Conservation (phyloP, 2,113 vertebrate species). For the Lepidothrix coronata region DNA sequence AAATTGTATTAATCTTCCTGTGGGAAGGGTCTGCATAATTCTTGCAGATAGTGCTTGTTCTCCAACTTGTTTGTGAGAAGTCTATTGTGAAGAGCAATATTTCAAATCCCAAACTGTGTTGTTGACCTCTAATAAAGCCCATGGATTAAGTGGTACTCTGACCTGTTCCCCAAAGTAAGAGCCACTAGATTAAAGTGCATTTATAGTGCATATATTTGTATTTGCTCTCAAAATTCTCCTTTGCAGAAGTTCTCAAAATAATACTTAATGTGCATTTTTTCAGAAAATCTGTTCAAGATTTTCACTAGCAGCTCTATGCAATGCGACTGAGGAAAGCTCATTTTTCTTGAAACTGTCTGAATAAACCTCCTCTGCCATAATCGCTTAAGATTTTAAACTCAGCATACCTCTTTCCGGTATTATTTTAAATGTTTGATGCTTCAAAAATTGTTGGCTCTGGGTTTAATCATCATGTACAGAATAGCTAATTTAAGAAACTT, state of each 20-base stretch:
- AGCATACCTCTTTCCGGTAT: not conserved
- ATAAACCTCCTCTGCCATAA: not conserved
- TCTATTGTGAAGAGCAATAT: not conserved
- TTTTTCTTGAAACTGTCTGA: not conserved
- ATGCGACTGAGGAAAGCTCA: not conserved
- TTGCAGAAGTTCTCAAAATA: not conserved
- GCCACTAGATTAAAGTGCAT: not conserved
- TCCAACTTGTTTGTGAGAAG: not conserved
- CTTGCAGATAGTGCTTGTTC: not conserved
- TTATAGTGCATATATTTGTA: not conserved
- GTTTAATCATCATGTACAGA: not conserved
- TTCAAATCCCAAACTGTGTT: not conserved
- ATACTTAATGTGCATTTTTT: not conserved
- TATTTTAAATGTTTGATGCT: not conserved
- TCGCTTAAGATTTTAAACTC: not conserved
- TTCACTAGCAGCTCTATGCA: not conserved
- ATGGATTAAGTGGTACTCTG: not conserved
- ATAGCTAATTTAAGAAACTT: not conserved
- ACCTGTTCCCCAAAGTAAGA: not conserved
- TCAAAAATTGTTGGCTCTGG: not conserved
- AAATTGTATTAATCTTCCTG: not conserved
- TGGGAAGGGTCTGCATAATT: not conserved
- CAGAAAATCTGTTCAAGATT: not conserved
- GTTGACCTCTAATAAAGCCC: not conserved
- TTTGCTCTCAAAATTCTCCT: not conserved